Conservation (phyloP, 2,888 invertebrate species). For the Capitulum mitella region DNA sequence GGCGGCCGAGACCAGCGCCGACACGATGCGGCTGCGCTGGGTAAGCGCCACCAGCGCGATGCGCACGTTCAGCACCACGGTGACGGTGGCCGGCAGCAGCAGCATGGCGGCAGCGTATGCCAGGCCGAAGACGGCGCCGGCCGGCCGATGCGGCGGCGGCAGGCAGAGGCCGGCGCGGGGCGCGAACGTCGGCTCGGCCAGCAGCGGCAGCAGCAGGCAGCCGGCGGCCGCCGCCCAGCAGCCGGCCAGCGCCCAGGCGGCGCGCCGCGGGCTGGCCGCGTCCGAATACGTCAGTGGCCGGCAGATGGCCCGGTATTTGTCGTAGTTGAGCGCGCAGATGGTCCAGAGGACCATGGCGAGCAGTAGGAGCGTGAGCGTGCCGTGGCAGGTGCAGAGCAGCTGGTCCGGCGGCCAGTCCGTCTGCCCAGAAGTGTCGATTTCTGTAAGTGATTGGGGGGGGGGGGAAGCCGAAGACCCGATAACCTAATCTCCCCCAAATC, state of each 20-base stretch:
- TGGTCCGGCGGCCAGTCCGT: background rate
- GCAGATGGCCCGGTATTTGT: background rate
- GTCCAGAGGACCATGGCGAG: background rate
- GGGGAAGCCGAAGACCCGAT: no score
- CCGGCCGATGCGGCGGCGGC: background rate
- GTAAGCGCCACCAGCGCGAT: background rate
- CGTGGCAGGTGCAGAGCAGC: background rate
- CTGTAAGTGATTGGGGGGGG: no score
- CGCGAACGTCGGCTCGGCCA: background rate
- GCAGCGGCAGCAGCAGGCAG: background rate
- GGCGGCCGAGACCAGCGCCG: background rate
- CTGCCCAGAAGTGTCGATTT: no score
- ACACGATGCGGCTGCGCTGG: background rate
- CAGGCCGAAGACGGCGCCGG: background rate
- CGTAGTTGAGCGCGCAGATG: background rate
- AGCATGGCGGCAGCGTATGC: background rate
- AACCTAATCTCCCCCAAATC: no score
- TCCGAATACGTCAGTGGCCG: background rate
- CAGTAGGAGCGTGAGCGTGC: background rate
- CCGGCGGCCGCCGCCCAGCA: background rate
- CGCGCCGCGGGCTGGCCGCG: background rate
- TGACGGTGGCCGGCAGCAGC: background rate
- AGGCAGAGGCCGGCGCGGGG: background rate
- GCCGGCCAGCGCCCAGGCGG: background rate
- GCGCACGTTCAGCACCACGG: background rate